Percentiles rank a stretch among this genome's conserved stretches.
These are phyloP conservation scores for Mechanitis mazaeus DNA, from an alignment of 2,888 invertebrate species.

Conservation along the genomic window DNA sequence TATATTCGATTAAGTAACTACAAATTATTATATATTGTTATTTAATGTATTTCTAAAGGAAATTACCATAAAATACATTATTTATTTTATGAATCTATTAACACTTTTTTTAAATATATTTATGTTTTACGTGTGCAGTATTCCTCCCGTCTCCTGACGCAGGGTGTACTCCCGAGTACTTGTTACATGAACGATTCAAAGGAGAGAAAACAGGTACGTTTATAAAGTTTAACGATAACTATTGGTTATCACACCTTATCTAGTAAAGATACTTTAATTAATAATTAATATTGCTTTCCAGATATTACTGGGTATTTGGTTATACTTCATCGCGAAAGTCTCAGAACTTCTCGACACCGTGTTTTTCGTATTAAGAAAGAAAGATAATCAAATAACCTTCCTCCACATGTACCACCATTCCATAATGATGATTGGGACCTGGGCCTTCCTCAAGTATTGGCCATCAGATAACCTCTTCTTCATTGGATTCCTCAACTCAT, in stretches of 20 bases:
- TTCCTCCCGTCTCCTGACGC: conserved; percentile 44
- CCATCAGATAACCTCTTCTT: conserved; percentile 85
- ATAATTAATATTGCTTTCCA: conserved; percentile 43
- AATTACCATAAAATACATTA: too few species aligned
- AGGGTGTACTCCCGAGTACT: conserved; percentile 47
- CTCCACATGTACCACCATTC: conserved; percentile 93
- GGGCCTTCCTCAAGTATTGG: conserved; percentile 84
- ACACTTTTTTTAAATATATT: background rate
- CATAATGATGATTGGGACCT: conserved; percentile 83
- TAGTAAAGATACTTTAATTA: background rate
- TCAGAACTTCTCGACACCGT: conserved; percentile 87
- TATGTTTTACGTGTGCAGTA: conserved; percentile 42
- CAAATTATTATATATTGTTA: too few species aligned
- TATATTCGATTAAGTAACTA: too few species aligned
- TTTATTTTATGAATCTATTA: too few species aligned
- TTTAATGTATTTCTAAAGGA: too few species aligned
- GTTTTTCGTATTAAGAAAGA: conserved; percentile 91
- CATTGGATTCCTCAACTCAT: conserved; percentile 83
- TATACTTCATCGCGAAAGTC: conserved; percentile 85
- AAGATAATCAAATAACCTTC: conserved; percentile 86
- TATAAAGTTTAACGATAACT: background rate
- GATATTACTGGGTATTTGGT: conserved; percentile 72
- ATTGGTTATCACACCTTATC: too few species aligned
- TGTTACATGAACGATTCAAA: conserved; percentile 48
- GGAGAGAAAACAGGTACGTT: conserved; percentile 32